A percentile compares a stretch with the other conserved stretches of the same genome.
phyloP scores from a whole-genome alignment of 2,888 invertebrate genomes.

The Patella pellucida region DNA sequence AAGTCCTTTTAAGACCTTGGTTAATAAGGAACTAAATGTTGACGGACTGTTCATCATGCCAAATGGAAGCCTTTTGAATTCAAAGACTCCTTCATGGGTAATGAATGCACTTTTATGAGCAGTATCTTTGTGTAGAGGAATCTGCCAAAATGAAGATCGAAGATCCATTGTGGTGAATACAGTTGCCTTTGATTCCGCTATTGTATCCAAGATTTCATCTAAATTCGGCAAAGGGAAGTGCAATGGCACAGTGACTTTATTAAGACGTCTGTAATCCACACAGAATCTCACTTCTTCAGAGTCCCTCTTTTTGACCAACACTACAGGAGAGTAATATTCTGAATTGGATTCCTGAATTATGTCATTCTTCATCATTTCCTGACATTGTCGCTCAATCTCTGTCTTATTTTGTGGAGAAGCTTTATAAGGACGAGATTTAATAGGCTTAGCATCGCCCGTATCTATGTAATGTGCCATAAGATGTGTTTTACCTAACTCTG shows the following conservation, averaged over 20 bases:
- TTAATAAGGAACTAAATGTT: not conserved
- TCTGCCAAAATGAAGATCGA: slow-evolving; percentile 30
- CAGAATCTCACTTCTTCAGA: slow-evolving; percentile 24
- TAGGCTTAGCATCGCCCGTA: no score
- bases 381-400: no score
- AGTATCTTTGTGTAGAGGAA: slow-evolving; percentile 28
- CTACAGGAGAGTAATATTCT: no score
- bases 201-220: slow-evolving; percentile 32
- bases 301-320: no score
- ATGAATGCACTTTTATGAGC: slow-evolving; percentile 38
- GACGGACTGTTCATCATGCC: not conserved
- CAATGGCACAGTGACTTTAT: slow-evolving; percentile 33
- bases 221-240: slow-evolving; percentile 34
- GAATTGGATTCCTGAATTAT: no score
- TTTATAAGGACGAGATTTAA: no score
- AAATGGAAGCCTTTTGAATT: not conserved
- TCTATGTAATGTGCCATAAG: no score
- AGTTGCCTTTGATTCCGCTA: slow-evolving; percentile 28
- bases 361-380: no score
- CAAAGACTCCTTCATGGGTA: slow-evolving; percentile 32
- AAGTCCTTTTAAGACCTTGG: not conserved
- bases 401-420: no score
- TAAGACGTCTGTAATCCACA: slow-evolving; percentile 36
- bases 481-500: no score
- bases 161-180: slow-evolving; percentile 35